phyloP scores from a whole-genome alignment of 1,140 invertebrate genomes.

The Macrotrachela quadricornifera region DNA sequence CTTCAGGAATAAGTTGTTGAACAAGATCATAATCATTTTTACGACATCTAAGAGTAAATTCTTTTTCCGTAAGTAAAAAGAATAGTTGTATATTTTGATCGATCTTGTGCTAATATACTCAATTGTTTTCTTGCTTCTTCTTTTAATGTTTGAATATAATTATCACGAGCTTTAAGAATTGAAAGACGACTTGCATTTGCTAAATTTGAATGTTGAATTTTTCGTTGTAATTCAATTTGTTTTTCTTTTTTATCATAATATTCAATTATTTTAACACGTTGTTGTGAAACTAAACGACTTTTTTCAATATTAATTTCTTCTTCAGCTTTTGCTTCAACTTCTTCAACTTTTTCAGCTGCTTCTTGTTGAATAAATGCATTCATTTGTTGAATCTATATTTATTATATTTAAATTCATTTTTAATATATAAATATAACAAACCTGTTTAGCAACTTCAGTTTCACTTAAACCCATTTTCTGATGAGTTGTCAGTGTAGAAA shows the following conservation, averaged over 20 bases:
- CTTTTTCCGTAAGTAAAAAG: constrained; percentile 1
- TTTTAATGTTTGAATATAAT: constrained; percentile 2
- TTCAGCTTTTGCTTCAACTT: constrained; percentile 7
- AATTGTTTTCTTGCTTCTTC: constrained; percentile 2
- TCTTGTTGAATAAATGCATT: constrained; percentile 7
- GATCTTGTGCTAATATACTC: neutral
- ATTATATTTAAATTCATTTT: neutral
- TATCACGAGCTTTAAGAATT: constrained; percentile 6
- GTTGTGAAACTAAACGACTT: constrained; percentile 3
- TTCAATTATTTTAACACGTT: constrained; percentile 4
- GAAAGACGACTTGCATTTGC: constrained; percentile 3
- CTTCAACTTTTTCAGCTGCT: constrained; percentile 6
- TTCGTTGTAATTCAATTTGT: constrained; percentile 8
- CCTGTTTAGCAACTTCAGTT: too few relatives aligned
- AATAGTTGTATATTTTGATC: neutral
- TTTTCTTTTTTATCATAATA: constrained; percentile 8
- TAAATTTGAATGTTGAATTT: constrained; percentile 9
- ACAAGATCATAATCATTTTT: constrained; percentile 4
- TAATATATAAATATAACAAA: too few relatives aligned
- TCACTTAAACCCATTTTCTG: too few relatives aligned
- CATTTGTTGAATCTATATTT: constrained; percentile 7
- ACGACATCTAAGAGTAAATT: neutral
- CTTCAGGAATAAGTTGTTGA: neutral
- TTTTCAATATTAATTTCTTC: constrained; percentile 8
- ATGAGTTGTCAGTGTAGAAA: too few relatives aligned